Conservation (phyloP, 2,113 vertebrate genomes). For the Ammodytes dubius region DNA sequence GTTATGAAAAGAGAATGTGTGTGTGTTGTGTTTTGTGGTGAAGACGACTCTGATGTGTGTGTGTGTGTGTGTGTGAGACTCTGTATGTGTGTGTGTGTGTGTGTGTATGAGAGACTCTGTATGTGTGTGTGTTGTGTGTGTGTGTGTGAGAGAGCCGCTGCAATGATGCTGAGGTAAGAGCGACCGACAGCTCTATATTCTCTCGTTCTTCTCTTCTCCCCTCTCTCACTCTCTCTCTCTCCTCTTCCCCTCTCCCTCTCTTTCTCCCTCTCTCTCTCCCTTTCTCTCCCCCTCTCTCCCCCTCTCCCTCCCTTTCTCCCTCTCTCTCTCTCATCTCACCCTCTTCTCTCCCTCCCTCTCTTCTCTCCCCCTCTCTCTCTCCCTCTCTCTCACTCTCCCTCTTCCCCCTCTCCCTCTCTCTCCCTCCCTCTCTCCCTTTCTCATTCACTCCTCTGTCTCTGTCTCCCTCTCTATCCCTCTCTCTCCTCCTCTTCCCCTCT, state of each 20-base stretch:
- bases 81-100: neutral
- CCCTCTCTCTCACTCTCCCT: constrained; percentile 5
- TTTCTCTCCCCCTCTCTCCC: neutral
- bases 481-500: neutral
- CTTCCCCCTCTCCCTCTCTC: neutral
- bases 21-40: no score
- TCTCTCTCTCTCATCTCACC: no score
- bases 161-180: constrained; percentile 50
- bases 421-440: neutral
- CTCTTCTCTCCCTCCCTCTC: neutral
- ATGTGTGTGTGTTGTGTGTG: constrained; percentile 17
- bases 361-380: neutral
- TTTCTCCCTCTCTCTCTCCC: neutral
- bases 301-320: neutral
- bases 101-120: no score
- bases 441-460: no score
- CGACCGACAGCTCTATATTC: constrained; percentile 49
- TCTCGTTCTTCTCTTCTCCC: neutral
- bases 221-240: neutral
- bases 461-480: neutral
- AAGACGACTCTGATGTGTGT: no score
- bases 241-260: neutral
- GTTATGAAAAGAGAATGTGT: no score
- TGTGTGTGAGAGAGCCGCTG: constrained; percentile 15
- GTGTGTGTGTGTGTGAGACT: neutral